These are phyloP conservation scores for Sibirionetta formosa DNA, from an alignment of 2,797 vertebrate species.

Conservation along the genomic window DNA sequence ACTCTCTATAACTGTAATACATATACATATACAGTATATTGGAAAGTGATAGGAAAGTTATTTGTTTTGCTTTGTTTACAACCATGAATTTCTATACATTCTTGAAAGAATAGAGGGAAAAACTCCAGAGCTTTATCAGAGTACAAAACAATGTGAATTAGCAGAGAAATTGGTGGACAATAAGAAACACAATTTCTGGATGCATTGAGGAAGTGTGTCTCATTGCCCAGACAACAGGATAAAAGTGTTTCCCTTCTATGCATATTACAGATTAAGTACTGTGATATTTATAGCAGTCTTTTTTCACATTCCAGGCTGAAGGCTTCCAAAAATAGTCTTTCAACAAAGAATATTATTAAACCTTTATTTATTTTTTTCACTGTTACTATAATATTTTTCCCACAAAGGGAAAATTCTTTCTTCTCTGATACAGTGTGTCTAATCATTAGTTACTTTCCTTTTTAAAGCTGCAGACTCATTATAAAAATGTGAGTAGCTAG, in stretches of 20 bases:
- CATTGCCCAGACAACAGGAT: background rate
- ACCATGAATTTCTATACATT: background rate
- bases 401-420: constrained; percentile 20
- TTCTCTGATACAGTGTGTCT: background rate
- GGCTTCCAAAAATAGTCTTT: constrained; percentile 13
- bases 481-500: constrained; percentile 15
- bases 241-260: constrained; percentile 10
- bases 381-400: constrained; percentile 7
- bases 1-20: background rate
- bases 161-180: background rate
- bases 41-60: background rate
- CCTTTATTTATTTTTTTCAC: background rate
- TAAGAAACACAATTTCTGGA: background rate
- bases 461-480: constrained; percentile 16
- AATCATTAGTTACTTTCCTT: constrained; percentile 37
- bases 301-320: background rate
- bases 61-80: background rate
- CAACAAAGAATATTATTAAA: constrained; percentile 7
- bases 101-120: background rate
- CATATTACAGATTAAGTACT: background rate
- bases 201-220: background rate
- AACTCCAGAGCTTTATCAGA: background rate
- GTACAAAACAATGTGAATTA: background rate
- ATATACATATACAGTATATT: background rate
- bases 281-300: background rate